phyloP scores from a whole-genome alignment of 2,113 vertebrate species.

The Nothocercus nigrocapillus region DNA sequence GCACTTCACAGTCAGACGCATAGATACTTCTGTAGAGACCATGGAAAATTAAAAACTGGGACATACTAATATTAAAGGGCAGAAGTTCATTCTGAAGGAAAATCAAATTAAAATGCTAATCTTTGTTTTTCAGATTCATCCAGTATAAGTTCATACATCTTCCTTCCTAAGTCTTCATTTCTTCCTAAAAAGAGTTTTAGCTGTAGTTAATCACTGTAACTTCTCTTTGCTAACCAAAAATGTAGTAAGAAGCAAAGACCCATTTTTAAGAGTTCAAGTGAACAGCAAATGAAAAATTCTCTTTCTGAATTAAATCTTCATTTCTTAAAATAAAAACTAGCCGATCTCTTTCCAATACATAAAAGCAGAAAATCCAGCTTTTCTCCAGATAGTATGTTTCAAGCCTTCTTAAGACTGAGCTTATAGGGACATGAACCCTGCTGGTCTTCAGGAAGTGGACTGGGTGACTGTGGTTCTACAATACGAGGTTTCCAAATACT shows the following conservation, averaged over 20 bases:
- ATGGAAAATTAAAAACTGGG: background rate
- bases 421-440: background rate
- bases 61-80: background rate
- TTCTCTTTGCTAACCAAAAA: background rate
- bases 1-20: background rate
- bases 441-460: background rate
- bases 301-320: background rate
- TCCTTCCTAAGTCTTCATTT: background rate
- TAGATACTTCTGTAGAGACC: background rate
- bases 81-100: background rate
- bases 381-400: background rate
- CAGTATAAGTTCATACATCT: background rate
- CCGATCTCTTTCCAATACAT: background rate
- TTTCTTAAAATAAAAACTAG: background rate
- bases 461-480: background rate
- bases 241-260: background rate
- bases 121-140: background rate
- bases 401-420: background rate
- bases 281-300: background rate
- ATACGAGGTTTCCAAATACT: background rate
- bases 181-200: background rate
- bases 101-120: background rate
- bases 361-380: background rate
- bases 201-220: background rate
- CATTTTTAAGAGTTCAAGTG: background rate